Evolutionary conservation across 2,797 vertebrate species (phyloP), one percentile per base, ranked within the genome.

Genomic region (Muraenolepis orangiensis): DNA sequence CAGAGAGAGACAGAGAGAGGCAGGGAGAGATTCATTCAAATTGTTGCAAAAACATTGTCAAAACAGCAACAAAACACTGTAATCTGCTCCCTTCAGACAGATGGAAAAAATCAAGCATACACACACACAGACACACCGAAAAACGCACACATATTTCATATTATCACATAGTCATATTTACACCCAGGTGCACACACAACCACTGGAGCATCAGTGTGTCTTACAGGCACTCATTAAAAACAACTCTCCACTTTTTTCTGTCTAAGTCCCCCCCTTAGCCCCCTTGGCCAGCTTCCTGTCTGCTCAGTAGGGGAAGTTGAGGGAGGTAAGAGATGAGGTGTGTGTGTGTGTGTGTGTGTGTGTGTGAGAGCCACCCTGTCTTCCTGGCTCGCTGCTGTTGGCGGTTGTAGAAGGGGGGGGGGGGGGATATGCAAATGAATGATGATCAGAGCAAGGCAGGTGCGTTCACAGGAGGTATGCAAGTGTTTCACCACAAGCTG

Each of bases 31-130:
- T 64, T 64, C 11, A 64, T 64, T 11, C n/a, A 64, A 64, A 26
- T 64, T 64, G 57, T 13, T 64, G 57, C 57, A 64, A 26, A 26
- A 64, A n/a, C n/a, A n/a, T 64, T 64, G 57, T 64, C 57, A 26
- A 64, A 64, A 64, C 57, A 64, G 23, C 57, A 64, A 64, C 57
- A 23, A 64, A 23, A 64, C 57, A 64, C 23, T 78, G 85, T 85
- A 90, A 91, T 92, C 86, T 90, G 87, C 57, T 26, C 16, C 66
- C 86, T 82, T 76, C 66, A 80, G 82, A 85, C 79, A 80, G 70
- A 51, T 77, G 71, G 81, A 66, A 69, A 83, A 23, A 70, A 31
- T 23, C 34, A 38, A 32, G n/a, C 34, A 40, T n/a, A 26, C 20
- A 38, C 20, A 26, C 6, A 34, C 67, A 69, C 6, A 26, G 29